These are phyloP conservation scores for Listrodromus nycthemerus DNA, from an alignment of 2,888 invertebrate species.

Conservation along the genomic window DNA sequence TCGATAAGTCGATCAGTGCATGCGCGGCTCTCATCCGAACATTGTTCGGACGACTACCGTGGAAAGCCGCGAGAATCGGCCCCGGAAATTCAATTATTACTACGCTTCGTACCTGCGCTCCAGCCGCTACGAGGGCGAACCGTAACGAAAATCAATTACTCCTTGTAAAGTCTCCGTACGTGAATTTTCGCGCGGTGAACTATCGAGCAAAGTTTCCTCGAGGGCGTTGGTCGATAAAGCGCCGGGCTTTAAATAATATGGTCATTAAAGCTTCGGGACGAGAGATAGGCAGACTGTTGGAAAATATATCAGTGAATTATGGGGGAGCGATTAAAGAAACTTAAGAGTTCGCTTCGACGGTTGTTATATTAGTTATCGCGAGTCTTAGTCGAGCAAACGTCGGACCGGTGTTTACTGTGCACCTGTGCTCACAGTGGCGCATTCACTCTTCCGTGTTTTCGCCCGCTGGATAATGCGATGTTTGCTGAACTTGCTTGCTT, in stretches of 20 bases:
- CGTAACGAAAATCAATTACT: slow-evolving; percentile 40
- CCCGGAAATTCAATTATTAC: slow-evolving; percentile 37
- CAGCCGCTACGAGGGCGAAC: slow-evolving; percentile 11
- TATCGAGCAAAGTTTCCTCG: not conserved
- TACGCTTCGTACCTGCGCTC: not conserved
- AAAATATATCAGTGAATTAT: slow-evolving; percentile 26
- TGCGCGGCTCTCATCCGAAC: slow-evolving; percentile 26
- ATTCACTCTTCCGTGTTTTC: not conserved
- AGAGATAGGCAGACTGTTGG: not conserved
- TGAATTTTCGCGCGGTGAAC: not conserved
- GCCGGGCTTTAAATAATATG: slow-evolving; percentile 12
- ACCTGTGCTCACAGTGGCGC: not conserved
- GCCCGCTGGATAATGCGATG: not conserved
- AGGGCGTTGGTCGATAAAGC: slow-evolving; percentile 26
- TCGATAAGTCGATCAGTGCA: slow-evolving; percentile 60
- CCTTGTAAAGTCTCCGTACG: not conserved
- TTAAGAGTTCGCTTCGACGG: not conserved
- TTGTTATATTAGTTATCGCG: slow-evolving; percentile 28
- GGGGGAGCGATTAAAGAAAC: slow-evolving; percentile 2
- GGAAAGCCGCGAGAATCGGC: not conserved
- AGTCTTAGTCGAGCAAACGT: not conserved
- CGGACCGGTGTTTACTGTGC: not conserved
- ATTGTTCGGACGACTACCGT: slow-evolving; percentile 16
- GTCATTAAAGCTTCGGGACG: slow-evolving; percentile 17
- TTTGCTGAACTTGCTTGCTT: not conserved